phyloP scores from a whole-genome alignment of 1,140 invertebrate genomes.

The Saccostrea echinata region DNA sequence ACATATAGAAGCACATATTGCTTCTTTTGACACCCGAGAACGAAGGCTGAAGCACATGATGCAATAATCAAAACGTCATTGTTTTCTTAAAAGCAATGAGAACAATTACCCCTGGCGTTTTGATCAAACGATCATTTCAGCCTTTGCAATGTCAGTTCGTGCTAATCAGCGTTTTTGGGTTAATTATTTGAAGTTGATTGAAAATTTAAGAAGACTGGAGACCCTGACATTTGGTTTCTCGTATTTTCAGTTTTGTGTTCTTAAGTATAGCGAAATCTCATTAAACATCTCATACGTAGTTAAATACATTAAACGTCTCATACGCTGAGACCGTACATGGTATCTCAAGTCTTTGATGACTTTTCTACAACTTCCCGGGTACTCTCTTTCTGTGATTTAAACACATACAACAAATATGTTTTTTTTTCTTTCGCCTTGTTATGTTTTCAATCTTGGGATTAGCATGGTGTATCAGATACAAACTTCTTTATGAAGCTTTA shows the following conservation, averaged over 20 bases:
- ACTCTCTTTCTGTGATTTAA: too few relatives aligned
- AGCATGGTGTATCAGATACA: too few relatives aligned
- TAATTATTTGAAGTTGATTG: constrained; percentile 4
- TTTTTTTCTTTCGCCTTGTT: too few relatives aligned
- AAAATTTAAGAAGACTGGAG: neutral
- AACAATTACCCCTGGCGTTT: neutral
- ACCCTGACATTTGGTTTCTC: neutral
- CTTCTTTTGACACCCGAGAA: neutral
- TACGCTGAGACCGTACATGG: too few relatives aligned
- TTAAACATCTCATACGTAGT: neutral
- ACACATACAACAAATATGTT: too few relatives aligned
- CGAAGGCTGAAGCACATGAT: neutral
- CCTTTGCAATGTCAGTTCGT: constrained; percentile 15
- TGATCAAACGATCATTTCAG: neutral
- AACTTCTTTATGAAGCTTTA: too few relatives aligned
- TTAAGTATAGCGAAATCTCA: neutral
- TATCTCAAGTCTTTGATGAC: neutral
- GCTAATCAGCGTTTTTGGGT: neutral
- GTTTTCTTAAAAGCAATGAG: neutral
- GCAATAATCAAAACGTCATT: constrained; percentile 2
- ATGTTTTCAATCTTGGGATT: too few relatives aligned
- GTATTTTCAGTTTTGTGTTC: neutral
- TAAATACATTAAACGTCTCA: too few relatives aligned
- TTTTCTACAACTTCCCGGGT: too few relatives aligned
- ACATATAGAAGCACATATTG: neutral